A percentile compares a stretch with the other conserved stretches of the same genome.
phyloP scores from a whole-genome alignment of 1,140 invertebrate species.

The Fragariocoptes setiger region DNA sequence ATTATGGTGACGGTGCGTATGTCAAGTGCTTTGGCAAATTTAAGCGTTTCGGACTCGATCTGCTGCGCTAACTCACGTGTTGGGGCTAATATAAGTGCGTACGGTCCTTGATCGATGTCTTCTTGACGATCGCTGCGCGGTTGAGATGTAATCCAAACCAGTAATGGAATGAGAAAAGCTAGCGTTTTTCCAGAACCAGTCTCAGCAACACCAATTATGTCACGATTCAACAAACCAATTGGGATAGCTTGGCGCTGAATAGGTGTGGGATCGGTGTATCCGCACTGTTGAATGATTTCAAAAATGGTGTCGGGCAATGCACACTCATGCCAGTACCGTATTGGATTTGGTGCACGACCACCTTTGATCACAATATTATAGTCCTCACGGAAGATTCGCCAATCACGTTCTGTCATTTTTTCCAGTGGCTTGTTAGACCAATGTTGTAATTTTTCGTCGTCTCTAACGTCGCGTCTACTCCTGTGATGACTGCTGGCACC shows the following conservation, averaged over 20 bases:
- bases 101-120: conserved; percentile 45
- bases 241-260: conserved; percentile 98
- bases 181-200: conserved; percentile 93
- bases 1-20: conserved; percentile 92
- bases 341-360: conserved; percentile 79
- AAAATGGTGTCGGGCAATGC: conserved; percentile 62
- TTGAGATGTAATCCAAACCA: conserved; percentile 89
- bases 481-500: conserved; percentile 85
- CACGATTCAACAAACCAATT: conserved; percentile 85
- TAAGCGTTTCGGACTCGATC: conserved; percentile 94
- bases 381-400: conserved; percentile 97
- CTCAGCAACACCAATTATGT: conserved; percentile 97
- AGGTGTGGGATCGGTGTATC: conserved; percentile 53
- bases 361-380: conserved; percentile 95
- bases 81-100: conserved; percentile 91
- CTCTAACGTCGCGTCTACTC: conserved; percentile 76
- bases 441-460: conserved; percentile 96
- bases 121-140: conserved; percentile 30
- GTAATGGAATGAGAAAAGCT: conserved; percentile 81
- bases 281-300: conserved; percentile 36
- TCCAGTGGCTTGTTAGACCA: conserved; percentile 77
- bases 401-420: conserved; percentile 97
- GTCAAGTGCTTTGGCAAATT: conserved; percentile 75
- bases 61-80: conserved; percentile 96
- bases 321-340: conserved; percentile 76